Base-by-base conservation (phyloP, 2,113 vertebrate species). In the Electrona antarctica region DNA sequence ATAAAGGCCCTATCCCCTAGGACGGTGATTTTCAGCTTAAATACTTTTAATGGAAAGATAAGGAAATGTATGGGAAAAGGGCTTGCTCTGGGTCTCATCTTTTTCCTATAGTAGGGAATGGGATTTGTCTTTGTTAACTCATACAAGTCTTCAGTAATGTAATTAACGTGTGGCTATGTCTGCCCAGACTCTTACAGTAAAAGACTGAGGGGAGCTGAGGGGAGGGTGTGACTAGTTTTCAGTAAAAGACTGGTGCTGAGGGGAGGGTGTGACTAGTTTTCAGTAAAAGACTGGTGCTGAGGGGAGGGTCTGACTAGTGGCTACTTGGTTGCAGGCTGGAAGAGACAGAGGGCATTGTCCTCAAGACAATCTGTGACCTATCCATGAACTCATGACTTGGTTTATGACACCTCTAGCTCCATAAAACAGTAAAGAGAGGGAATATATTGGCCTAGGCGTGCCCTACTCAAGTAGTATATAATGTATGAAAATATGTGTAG, bases 281-380 rank as follows among this genome's bases (percentile, higher is more conserved):
- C 21, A 21, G 21, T 21, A 21, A 21, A 21, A 6, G 33, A 41
- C 33, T 41, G 33, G 33, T 41, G 33, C 33, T 41, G 33, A 41
- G 33, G 33, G 33, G 33, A 41, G 33, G 33, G 33, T 41, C 33
- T 41, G 33, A 41, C 33, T 41, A 41, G 33, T 6, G 33, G 3
- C 33, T 55, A 15, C 8, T 76, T 67, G 49, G 46, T 51, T 58
- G 47, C 57, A 73, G 47, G 52, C 55, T 41, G 9, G 48, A 41
- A 41, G 0, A 6, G 33, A 41, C 33, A 41, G 33, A 28, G 58
- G 12, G 52, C 8, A 10, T 21, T 9, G 49, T 77, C 83, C 80
- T 76, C 45, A 12, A 63, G 71, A 70, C 80, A 64, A 78, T 69
- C 12, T 60, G 55, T 81, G 84, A 89, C 86, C 89, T 80, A 66